A percentile compares a stretch with the other conserved stretches of the same genome.
phyloP scores from a whole-genome alignment of 2,113 vertebrate species.

The Chloroceryle aenea region DNA sequence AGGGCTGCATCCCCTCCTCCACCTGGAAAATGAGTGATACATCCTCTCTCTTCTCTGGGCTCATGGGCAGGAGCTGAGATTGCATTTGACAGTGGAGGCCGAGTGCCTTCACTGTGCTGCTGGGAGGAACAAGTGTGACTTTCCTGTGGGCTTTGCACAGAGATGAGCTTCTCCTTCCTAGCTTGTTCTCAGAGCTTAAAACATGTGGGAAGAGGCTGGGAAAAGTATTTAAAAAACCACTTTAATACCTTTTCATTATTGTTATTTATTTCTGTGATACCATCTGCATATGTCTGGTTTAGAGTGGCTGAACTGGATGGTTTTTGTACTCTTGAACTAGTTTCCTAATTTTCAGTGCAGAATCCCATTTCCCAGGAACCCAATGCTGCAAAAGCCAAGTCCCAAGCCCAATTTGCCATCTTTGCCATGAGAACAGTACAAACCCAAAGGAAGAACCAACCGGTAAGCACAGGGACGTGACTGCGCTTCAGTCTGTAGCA shows the following conservation, averaged over 20 bases:
- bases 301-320: not conserved
- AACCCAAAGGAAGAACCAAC: not conserved
- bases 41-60: accelerated
- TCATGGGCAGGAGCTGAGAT: not conserved
- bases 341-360: not conserved
- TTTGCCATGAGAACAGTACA: not conserved
- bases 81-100: not conserved
- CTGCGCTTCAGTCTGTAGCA: not conserved
- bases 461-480: not conserved
- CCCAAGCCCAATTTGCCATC: not conserved
- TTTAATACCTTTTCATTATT: not conserved
- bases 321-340: not conserved
- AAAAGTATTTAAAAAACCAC: not conserved
- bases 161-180: not conserved
- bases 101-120: not conserved
- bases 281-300: not conserved
- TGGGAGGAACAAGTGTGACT: not conserved
- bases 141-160: not conserved
- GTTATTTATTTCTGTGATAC: not conserved
- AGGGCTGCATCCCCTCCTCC: not conserved
- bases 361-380: not conserved
- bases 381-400: not conserved
- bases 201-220: not conserved
- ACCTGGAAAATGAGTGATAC: not conserved
- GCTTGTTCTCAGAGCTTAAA: accelerated